Percentiles rank a stretch among this genome's conserved stretches.
Evolutionary conservation across 2,888 invertebrate genomes (phyloP).

Genomic region (Hymenopus coronatus): DNA sequence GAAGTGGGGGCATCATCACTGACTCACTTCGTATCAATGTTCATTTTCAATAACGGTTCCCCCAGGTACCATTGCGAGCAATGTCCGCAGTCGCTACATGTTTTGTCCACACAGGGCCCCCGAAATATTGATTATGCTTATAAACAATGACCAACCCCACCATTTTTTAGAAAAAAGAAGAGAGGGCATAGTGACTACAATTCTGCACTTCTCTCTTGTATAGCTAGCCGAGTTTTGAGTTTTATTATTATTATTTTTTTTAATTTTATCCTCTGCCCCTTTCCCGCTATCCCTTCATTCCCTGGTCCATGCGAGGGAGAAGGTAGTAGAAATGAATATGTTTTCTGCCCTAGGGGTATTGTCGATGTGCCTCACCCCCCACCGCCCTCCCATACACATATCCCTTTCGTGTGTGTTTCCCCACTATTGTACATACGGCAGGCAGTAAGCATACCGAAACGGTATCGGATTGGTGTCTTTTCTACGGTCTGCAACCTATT

Average conservation of each 20-base stretch:
- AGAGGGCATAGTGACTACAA: not conserved
- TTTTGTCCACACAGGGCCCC: conserved; percentile 11
- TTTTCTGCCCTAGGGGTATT: conserved; percentile 24
- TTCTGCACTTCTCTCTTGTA: not conserved
- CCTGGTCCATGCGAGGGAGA: not conserved
- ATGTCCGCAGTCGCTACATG: conserved; percentile 26
- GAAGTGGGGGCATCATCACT: conserved; percentile 35
- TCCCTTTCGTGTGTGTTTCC: conserved; percentile 13
- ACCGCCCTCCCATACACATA: not conserved
- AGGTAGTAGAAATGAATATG: conserved; percentile 24
- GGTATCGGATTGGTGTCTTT: not conserved
- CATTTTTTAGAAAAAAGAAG: conserved; percentile 1
- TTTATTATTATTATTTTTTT: conserved; percentile 25
- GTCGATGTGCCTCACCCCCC: conserved; percentile 17
- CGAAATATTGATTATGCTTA: conserved; percentile 31
- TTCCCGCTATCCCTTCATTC: not conserved
- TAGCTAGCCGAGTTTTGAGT: conserved; percentile 4
- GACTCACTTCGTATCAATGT: conserved; percentile 40
- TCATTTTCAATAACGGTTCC: conserved; percentile 52
- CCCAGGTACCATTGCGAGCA: conserved; percentile 42
- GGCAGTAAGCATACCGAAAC: not conserved
- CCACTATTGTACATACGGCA: conserved; percentile 21
- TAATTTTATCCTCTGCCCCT: conserved; percentile 1
- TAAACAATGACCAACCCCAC: conserved; percentile 30
- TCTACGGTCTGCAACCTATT: not conserved